Conservation (phyloP, 2,888 invertebrate species). For the Zeuzera pyrina region DNA sequence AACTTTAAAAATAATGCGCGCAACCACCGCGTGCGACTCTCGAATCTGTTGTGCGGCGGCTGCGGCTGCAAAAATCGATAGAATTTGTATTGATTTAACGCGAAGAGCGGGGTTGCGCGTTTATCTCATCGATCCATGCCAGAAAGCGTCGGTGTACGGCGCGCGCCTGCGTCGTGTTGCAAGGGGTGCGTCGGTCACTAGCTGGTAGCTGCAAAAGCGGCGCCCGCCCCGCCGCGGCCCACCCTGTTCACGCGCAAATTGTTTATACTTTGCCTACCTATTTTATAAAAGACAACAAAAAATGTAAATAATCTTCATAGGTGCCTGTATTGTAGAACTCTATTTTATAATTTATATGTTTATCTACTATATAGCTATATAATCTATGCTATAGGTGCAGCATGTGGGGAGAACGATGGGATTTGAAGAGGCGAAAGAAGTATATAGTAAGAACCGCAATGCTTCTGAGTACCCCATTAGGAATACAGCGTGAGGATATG, state of each 20-base stretch:
- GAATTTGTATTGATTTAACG: constrained; percentile 80
- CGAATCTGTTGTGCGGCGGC: constrained; percentile 68
- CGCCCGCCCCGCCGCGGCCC: constrained; percentile 20
- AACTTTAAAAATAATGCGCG: constrained; percentile 33
- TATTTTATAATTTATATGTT: no score
- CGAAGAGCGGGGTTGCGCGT: constrained; percentile 81
- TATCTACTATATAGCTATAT: no score
- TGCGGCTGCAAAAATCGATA: constrained; percentile 82
- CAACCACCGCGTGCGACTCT: constrained; percentile 70
- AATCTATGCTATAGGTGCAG: no score
- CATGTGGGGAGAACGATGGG: no score
- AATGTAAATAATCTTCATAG: no score
- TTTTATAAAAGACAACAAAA: no score
- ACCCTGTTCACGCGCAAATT: constrained; percentile 64
- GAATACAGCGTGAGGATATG: no score
- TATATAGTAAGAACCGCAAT: no score
- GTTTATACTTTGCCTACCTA: constrained; percentile 6
- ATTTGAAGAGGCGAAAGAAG: no score
- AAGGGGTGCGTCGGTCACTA: constrained; percentile 29
- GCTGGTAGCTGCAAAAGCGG: constrained; percentile 16
- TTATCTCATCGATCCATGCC: constrained; percentile 81
- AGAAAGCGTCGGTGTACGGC: constrained; percentile 33
- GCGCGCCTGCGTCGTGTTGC: constrained; percentile 48
- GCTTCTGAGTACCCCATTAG: no score
- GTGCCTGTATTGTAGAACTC: no score